phyloP scores from a whole-genome alignment of 37 sponge, comb jelly and placozoan species.

The Mnemiopsis leidyi region DNA sequence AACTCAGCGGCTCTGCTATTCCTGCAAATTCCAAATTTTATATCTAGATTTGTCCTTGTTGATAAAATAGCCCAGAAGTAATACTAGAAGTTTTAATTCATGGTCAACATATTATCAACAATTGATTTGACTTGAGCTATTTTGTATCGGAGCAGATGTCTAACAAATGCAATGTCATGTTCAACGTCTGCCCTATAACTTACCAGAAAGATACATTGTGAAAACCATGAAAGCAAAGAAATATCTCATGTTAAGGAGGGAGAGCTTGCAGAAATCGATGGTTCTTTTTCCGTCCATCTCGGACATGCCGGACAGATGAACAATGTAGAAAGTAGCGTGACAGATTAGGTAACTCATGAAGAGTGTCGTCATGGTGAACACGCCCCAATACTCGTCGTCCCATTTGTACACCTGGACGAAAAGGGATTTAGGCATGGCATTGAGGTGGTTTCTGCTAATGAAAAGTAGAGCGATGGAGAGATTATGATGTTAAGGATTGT shows the following conservation, averaged over 20 bases:
- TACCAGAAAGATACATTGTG: conserved; percentile 46
- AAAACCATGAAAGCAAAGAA: conserved; percentile 61
- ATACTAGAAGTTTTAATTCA: too few species aligned
- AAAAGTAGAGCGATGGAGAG: too few species aligned
- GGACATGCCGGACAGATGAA: conserved; percentile 53
- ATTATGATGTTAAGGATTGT: too few species aligned
- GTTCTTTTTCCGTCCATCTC: not conserved
- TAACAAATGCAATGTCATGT: too few species aligned
- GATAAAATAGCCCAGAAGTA: too few species aligned
- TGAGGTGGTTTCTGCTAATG: too few species aligned
- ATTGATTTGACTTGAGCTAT: too few species aligned
- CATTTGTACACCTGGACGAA: conserved; percentile 14
- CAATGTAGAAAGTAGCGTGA: conserved; percentile 35
- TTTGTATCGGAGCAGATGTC: too few species aligned
- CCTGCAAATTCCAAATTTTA: not conserved
- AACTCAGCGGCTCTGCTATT: conserved; percentile 59
- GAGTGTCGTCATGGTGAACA: conserved; percentile 46
- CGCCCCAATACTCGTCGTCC: conserved; percentile 29
- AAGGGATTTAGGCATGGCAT: too few species aligned
- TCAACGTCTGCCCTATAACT: too few species aligned
- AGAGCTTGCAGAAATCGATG: conserved; percentile 35
- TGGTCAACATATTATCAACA: too few species aligned
- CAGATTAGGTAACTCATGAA: conserved; percentile 39
- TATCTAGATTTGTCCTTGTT: not conserved
- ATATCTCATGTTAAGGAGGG: conserved; percentile 27